phyloP scores from a whole-genome alignment of 2,888 invertebrate species.

The Cephonodes hylas region DNA sequence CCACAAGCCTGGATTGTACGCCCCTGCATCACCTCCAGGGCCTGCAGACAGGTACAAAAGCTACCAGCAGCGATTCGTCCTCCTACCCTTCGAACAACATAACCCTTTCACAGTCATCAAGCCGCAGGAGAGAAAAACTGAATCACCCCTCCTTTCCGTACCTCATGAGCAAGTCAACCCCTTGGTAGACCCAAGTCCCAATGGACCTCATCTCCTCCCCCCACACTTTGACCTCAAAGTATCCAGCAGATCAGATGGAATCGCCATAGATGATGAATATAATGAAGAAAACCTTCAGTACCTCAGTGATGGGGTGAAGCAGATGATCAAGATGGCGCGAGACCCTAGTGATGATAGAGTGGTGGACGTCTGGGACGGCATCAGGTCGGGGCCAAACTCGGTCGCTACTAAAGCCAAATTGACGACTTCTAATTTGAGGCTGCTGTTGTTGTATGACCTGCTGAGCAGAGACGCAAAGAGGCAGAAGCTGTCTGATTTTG shows the following conservation, averaged over 20 bases:
- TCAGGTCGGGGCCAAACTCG: slow-evolving; percentile 53
- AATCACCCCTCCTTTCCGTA: slow-evolving; percentile 57
- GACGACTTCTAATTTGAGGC: slow-evolving; percentile 80
- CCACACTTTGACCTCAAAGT: slow-evolving; percentile 57
- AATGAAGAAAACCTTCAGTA: slow-evolving; percentile 71
- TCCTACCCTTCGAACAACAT: slow-evolving; percentile 60
- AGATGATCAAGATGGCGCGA: slow-evolving; percentile 66
- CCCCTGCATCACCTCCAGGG: slow-evolving; percentile 73
- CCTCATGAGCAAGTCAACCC: slow-evolving; percentile 63
- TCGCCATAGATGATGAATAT: slow-evolving; percentile 49
- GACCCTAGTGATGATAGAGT: slow-evolving; percentile 60
- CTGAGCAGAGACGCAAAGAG: slow-evolving; percentile 85
- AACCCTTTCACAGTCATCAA: slow-evolving; percentile 64
- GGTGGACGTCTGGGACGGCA: slow-evolving; percentile 62
- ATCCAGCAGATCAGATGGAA: slow-evolving; percentile 55
- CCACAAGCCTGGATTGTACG: slow-evolving; percentile 78
- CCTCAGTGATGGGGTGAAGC: slow-evolving; percentile 62
- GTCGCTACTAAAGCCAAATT: slow-evolving; percentile 76
- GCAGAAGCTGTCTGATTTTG: slow-evolving; percentile 82
- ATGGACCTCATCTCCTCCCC: slow-evolving; percentile 49
- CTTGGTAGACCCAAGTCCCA: slow-evolving; percentile 58
- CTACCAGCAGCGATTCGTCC: slow-evolving; percentile 50
- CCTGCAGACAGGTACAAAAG: slow-evolving; percentile 47
- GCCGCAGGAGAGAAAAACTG: slow-evolving; percentile 52
- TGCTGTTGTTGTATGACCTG: slow-evolving; percentile 83